Conservation (phyloP, 1,140 invertebrate species). For the Saccostrea echinata region DNA sequence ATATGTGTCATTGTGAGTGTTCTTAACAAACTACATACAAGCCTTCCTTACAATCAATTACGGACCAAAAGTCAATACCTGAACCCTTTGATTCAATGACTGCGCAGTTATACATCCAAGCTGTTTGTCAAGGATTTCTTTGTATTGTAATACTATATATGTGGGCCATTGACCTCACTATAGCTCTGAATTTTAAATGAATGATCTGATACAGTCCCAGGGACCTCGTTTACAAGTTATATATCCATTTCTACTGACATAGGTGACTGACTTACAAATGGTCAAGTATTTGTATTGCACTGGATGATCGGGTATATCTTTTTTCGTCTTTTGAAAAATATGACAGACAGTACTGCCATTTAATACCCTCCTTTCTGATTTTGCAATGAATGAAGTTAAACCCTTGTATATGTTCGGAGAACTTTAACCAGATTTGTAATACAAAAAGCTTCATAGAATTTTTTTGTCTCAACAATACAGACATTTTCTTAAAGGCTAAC, state of each 20-base stretch:
- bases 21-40: not conserved
- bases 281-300: not conserved
- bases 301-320: not conserved
- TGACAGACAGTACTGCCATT: not conserved
- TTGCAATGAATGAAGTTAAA: not conserved
- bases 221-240: not conserved
- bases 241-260: not conserved
- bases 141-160: constrained; percentile 21
- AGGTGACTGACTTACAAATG: constrained; percentile 22
- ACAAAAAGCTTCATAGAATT: not conserved
- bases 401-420: not conserved
- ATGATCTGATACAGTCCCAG: not conserved
- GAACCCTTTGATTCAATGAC: not conserved
- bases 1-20: not conserved
- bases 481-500: not conserved
- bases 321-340: not conserved
- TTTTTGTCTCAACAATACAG: not conserved
- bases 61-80: not conserved
- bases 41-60: not conserved
- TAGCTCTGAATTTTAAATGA: constrained; percentile 9
- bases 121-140: not conserved
- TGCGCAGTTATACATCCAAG: not conserved
- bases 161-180: constrained; percentile 13
- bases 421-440: not conserved
- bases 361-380: not conserved